Percentiles rank a stretch among this genome's conserved stretches.
Evolutionary conservation across 2,888 invertebrate species (phyloP).

Genomic region (Margaritifera margaritifera): DNA sequence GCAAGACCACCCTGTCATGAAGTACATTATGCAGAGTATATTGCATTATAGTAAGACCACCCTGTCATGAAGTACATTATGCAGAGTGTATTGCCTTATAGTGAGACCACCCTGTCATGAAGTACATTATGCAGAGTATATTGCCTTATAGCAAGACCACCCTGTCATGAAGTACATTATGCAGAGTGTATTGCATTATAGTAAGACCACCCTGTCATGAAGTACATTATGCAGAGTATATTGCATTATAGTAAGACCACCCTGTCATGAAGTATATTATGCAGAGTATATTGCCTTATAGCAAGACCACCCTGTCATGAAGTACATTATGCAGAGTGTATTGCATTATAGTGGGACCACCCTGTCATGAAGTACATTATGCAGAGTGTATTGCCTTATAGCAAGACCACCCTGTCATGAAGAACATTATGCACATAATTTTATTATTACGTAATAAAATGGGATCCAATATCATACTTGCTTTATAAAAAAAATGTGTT

Average conservation of each 20-base stretch:
- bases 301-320: not conserved
- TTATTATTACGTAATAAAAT: too few species aligned
- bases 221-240: not conserved
- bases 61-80: not conserved
- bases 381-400: not conserved
- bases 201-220: not conserved
- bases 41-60: not conserved
- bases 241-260: not conserved
- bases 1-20: not conserved
- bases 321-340: not conserved
- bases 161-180: not conserved
- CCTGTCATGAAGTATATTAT: constrained; percentile 1
- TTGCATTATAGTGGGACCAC: not conserved
- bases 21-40: not conserved
- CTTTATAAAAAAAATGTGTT: too few species aligned
- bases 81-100: not conserved
- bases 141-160: not conserved
- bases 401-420: not conserved
- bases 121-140: not conserved
- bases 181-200: not conserved
- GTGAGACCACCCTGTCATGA: not conserved
- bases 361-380: not conserved
- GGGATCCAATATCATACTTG: too few species aligned
- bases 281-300: not conserved
- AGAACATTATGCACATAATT: not conserved